Base-by-base conservation (phyloP, 1,140 invertebrate species). In the Drepana arcuata region DNA sequence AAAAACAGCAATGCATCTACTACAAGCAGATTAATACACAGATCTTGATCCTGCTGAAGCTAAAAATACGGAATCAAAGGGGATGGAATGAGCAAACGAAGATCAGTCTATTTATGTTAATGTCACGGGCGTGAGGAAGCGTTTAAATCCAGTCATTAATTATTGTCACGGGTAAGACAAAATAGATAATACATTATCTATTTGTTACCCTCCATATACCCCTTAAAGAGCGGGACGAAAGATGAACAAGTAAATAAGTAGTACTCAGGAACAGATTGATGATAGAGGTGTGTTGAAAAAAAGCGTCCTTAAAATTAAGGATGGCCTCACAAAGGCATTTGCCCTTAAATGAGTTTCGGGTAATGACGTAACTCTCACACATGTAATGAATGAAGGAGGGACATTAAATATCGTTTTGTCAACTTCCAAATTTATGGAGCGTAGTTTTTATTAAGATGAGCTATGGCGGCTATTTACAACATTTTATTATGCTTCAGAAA, bases 71-170 rank as follows among this genome's bases (percentile, higher is more conserved):
- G 56, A 79, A 78, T 82, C 78, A 82, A 82, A 82, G 73, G 73
- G 70, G 74, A 67, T 72, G 53, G 31, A 54, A 55, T 48, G 48
- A 67, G 53, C 57, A 60, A 58, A 70, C 70, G 65, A 66, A 74
- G 72, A 82, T 78, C 71, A 75, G 72, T 82, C 78, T 82, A 82
- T 82, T 82, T 82, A 77, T 63, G 73, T 74, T 82, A 70, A 82
- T 80, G 78, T 79, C 78, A 77, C 78, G 71, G 71, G 71, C 78
- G 74, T 78, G 74, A 79, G 74, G 78, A 82, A 82, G 78, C 78
- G 74, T 82, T 82, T 82, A 82, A 82, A 74, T 78, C 78, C 74
- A 79, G 49, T 67, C 78, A 82, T 82, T 75, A 79, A 79, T 82
- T 82, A 82, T 79, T 82, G 78, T 82, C 78, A 82, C 61, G 56